Conservation (phyloP, 2,113 vertebrate genomes). For the Oenanthe oenanthe region DNA sequence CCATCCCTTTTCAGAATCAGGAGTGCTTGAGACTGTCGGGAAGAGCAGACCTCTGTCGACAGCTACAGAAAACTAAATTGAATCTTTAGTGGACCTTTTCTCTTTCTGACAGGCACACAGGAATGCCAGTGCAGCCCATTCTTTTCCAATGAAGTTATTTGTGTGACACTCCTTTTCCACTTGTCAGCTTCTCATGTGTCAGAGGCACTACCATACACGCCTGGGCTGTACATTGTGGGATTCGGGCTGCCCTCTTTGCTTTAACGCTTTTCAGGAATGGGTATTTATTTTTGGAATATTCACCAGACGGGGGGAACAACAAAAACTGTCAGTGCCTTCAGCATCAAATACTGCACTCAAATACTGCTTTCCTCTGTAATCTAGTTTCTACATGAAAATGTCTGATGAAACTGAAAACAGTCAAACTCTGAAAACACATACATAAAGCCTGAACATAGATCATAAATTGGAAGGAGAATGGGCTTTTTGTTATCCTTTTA, state of each 20-base stretch:
- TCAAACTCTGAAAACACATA: neutral
- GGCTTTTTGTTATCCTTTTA: neutral
- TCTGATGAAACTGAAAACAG: neutral
- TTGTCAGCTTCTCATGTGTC: constrained; percentile 58
- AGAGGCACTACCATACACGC: neutral
- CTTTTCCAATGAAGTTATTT: constrained; percentile 12
- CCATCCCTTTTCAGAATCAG: constrained; percentile 3
- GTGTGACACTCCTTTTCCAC: constrained; percentile 56
- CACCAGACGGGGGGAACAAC: neutral
- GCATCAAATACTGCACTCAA: neutral
- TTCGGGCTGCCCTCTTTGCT: neutral
- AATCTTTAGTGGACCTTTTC: constrained; percentile 25
- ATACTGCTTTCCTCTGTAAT: neutral
- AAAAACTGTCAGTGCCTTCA: neutral
- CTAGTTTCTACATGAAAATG: neutral
- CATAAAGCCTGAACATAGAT: neutral
- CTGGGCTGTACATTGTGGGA: accelerated
- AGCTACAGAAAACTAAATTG: neutral
- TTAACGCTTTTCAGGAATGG: neutral
- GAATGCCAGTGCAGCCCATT: neutral
- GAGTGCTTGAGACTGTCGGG: neutral
- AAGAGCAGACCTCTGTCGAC: neutral
- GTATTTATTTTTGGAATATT: neutral
- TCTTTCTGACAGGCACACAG: neutral
- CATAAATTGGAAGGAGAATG: neutral